Conservation (phyloP, 1,140 invertebrate species). For the Vanessa tameamea region DNA sequence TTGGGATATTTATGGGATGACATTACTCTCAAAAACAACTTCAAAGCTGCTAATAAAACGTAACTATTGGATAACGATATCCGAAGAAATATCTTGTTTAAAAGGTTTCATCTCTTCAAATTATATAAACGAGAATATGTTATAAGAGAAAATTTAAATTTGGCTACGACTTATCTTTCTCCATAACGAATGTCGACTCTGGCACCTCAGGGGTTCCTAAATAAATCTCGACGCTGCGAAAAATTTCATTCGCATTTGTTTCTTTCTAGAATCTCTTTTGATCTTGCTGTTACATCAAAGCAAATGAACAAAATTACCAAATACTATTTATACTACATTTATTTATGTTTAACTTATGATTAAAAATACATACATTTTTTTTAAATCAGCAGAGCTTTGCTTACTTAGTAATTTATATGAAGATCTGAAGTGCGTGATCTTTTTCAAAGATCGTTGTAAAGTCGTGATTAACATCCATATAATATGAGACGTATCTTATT, state of each 20-base stretch:
- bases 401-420: no score
- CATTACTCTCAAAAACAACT: no score
- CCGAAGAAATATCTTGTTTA: background rate
- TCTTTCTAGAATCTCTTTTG: conserved; percentile 13
- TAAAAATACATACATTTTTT: no score
- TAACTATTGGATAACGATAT: background rate
- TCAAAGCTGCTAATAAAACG: background rate
- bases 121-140: conserved; percentile 28
- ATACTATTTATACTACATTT: background rate
- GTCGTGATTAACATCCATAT: no score
- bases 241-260: conserved; percentile 20
- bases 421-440: no score
- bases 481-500: no score
- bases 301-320: conserved; percentile 7
- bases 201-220: conserved; percentile 27
- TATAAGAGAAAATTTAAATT: conserved; percentile 35
- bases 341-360: no score
- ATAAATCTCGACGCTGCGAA: conserved; percentile 31
- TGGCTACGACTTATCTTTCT: conserved; percentile 27
- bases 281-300: conserved; percentile 2
- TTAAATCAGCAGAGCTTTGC: no score
- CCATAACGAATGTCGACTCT: conserved; percentile 31
- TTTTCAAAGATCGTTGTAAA: no score
- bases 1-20: no score
- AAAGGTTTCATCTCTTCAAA: conserved; percentile 4